Conservation (phyloP, 2,888 invertebrate genomes). For the Caenorhabditis virilis region DNA sequence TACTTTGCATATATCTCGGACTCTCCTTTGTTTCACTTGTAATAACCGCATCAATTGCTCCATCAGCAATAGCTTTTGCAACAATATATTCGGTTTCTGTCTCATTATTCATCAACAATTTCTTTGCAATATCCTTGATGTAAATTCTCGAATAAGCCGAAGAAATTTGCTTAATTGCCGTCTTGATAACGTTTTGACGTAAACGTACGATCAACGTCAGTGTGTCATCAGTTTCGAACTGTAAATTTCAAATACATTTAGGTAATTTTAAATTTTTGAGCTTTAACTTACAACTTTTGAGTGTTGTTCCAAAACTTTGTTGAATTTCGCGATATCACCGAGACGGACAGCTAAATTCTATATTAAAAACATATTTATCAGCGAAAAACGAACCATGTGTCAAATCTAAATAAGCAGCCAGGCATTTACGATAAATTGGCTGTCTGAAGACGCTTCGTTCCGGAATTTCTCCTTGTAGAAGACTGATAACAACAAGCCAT, state of each 20-base stretch:
- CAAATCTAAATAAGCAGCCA: conserved; percentile 93
- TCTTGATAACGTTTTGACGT: conserved; percentile 97
- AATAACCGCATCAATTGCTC: conserved; percentile 94
- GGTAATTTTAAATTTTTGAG: neutral
- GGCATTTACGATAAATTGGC: conserved; percentile 83
- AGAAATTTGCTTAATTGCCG: conserved; percentile 78
- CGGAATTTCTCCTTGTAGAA: conserved; percentile 85
- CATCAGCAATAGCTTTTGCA: conserved; percentile 81
- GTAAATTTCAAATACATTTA: neutral
- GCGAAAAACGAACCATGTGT: too few relatives aligned
- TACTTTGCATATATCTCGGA: conserved; percentile 84
- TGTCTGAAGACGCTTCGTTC: conserved; percentile 93
- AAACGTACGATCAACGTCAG: conserved; percentile 92
- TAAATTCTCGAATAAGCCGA: conserved; percentile 94
- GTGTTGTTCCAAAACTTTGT: conserved; percentile 87
- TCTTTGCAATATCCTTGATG: conserved; percentile 89
- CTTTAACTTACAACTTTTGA: conserved; percentile 71
- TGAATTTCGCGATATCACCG: conserved; percentile 91
- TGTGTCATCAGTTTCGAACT: conserved; percentile 89
- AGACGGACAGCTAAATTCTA: conserved; percentile 88
- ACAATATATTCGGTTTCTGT: conserved; percentile 99
- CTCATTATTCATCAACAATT: conserved; percentile 85
- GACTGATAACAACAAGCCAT: conserved; percentile 65
- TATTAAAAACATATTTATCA: too few relatives aligned
- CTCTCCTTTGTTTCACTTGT: conserved; percentile 82